These are phyloP conservation scores for Brenthis ino DNA, from an alignment of 2,888 invertebrate genomes.

Conservation along the genomic window DNA sequence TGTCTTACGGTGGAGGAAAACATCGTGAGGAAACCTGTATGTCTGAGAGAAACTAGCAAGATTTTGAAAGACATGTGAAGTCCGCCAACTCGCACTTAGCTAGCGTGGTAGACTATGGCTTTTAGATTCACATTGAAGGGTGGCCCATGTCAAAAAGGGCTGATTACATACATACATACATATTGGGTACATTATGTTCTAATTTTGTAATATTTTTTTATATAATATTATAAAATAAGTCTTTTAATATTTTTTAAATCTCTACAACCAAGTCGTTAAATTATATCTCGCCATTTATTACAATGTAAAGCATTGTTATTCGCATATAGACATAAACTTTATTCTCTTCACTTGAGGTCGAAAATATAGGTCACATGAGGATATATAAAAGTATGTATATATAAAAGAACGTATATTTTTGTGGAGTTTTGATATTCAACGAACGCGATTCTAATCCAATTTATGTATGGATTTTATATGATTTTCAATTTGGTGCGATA, in stretches of 20 bases:
- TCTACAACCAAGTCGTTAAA: constrained; percentile 1
- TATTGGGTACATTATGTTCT: too few relatives aligned
- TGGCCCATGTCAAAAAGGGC: too few relatives aligned
- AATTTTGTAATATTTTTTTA: too few relatives aligned
- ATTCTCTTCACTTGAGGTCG: neutral
- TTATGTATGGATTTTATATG: neutral
- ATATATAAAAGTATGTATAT: constrained; percentile 2
- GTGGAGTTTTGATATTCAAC: neutral
- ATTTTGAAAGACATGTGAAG: too few relatives aligned
- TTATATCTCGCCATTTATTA: constrained; percentile 17
- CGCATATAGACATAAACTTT: constrained; percentile 5
- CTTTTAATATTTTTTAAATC: neutral
- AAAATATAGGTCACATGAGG: constrained; percentile 21
- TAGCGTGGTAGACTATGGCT: too few relatives aligned
- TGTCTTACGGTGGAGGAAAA: too few relatives aligned
- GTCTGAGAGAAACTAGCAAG: too few relatives aligned
- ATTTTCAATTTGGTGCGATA: neutral
- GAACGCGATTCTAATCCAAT: constrained; percentile 5
- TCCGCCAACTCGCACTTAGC: too few relatives aligned
- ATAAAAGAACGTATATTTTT: constrained; percentile 2
- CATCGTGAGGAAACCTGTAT: too few relatives aligned
- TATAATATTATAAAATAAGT: too few relatives aligned
- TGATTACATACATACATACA: too few relatives aligned
- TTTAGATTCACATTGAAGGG: too few relatives aligned
- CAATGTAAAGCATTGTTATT: constrained; percentile 7